Conservation (phyloP, 2,888 invertebrate species). For the Drosophila differens region DNA sequence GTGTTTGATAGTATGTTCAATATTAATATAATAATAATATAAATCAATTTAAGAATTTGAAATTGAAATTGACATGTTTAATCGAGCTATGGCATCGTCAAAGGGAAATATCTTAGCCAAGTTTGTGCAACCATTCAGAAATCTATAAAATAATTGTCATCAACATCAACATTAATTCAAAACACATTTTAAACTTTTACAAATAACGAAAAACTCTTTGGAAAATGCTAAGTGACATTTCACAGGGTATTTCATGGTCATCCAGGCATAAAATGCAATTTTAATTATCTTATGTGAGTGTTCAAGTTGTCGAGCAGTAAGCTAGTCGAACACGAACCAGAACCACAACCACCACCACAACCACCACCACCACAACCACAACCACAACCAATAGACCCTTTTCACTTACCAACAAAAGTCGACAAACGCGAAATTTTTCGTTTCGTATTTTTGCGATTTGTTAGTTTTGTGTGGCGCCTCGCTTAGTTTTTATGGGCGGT, state of each 20-base stretch:
- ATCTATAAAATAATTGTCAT: background rate
- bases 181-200: background rate
- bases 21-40: background rate
- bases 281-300: background rate
- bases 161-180: background rate
- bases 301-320: background rate
- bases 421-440: slow-evolving; percentile 33
- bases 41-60: too few relatives aligned
- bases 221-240: background rate
- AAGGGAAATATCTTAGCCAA: background rate
- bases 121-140: background rate
- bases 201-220: background rate
- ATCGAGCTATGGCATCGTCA: background rate
- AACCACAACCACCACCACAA: slow-evolving; percentile 9
- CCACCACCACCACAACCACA: slow-evolving; percentile 1
- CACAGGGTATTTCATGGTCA: slow-evolving; percentile 19
- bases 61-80: background rate
- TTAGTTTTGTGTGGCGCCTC: slow-evolving; percentile 16
- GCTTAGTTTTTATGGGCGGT: slow-evolving; percentile 23
- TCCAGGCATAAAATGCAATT: background rate
- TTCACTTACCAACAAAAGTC: background rate
- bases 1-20: background rate
- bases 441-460: slow-evolving; percentile 42
- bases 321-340: slow-evolving; percentile 23
- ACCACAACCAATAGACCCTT: slow-evolving; percentile 12